phyloP scores from a whole-genome alignment of 2,797 vertebrate species.

The Cirrhinus molitorella region DNA sequence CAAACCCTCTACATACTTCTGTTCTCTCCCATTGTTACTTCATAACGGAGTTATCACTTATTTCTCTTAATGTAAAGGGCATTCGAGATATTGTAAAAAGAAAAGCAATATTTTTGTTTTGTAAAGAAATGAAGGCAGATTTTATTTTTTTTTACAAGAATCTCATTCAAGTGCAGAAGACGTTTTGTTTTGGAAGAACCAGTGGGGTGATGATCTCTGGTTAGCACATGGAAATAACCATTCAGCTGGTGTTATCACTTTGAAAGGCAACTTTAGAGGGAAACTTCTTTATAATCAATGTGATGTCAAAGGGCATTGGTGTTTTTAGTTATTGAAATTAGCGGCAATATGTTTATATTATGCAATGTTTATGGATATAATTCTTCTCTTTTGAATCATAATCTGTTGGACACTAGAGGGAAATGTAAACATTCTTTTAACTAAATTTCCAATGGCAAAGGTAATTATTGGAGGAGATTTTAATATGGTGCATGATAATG shows the following conservation, averaged over 20 bases:
- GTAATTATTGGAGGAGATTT: too few relatives aligned
- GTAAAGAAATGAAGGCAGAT: not conserved
- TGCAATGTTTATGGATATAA: not conserved
- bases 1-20: not conserved
- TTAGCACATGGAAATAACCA: conserved; percentile 1
- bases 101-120: not conserved
- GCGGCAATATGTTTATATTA: not conserved
- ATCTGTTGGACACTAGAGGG: not conserved
- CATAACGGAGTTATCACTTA: not conserved
- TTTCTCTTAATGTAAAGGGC: not conserved
- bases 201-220: not conserved
- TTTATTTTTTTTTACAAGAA: not conserved
- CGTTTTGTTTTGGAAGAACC: not conserved
- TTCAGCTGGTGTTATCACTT: not conserved
- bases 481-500: too few relatives aligned
- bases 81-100: not conserved
- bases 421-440: not conserved
- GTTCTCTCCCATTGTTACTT: not conserved
- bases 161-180: not conserved
- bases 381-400: not conserved
- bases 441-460: not conserved
- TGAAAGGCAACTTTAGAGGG: not conserved
- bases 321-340: not conserved
- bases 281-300: not conserved
- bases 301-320: not conserved